Base-by-base conservation (phyloP, 2,888 invertebrate genomes). In the Deilephila porcellus region DNA sequence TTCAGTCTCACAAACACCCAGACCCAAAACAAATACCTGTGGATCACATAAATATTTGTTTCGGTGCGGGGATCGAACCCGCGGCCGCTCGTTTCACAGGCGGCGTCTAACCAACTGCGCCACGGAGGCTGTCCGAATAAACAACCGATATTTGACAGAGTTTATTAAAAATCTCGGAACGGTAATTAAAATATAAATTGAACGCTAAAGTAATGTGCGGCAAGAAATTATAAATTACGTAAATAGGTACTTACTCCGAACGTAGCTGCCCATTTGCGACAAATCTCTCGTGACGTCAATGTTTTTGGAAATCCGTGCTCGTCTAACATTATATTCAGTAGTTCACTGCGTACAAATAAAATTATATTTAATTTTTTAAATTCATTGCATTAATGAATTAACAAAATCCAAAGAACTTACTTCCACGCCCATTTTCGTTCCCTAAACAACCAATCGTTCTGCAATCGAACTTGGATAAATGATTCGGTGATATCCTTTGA, bases 351-450 rank as follows among this genome's bases (percentile, higher is more conserved):
- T 37, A 74, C 75, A 52, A 73, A 74, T 60, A 73, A 37, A 67
- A 56, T 29, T 53, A 25, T 59, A 70, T 62, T 70, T 34, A 72
- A 37, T 45, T 60, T 71, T n/a, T 17, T 25, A 45, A 62, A 45
- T 62, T 29, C 63, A 74, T n/a, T 56, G 1, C 19, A 19, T 19
- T 19, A 56, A 19, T 56, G 19, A 56, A 56, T 0, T 4, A n/a
- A 0, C 74, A 62, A 64, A n/a, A 53, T 45, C 70, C 60, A 53
- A n/a, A 7, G 37, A 74, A 85, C 93, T 90, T 84, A 95, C 95
- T 90, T 92, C 95, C 95, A 95, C 32, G 93, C 91, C 88, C 92
- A 92, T 80, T 92, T 91, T 76, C 87, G 90, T 78, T 91, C 90
- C 77, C 89, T 88, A 76, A 95, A 95, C 76, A 95, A 77, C 91